A percentile compares a stretch with the other conserved stretches of the same genome.
Conservation (phyloP, 2,888 invertebrate species). For the Hypomecis punctinalis region DNA sequence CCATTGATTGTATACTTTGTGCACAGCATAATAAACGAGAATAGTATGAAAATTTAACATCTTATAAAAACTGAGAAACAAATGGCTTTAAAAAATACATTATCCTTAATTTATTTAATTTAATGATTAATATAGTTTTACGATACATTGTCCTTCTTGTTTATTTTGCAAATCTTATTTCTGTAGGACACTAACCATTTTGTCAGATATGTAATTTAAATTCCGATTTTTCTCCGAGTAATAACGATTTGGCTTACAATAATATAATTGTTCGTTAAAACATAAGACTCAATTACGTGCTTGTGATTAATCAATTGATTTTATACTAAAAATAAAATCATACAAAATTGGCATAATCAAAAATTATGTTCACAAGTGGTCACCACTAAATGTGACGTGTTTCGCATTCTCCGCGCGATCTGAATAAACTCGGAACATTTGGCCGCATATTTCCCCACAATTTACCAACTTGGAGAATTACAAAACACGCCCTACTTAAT, state of each 20-base stretch:
- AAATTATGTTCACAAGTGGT: conserved; percentile 50
- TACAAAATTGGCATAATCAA: conserved; percentile 50
- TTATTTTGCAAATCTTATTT: conserved; percentile 77
- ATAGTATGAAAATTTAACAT: conserved; percentile 76
- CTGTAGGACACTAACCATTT: conserved; percentile 85
- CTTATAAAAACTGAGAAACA: conserved; percentile 82
- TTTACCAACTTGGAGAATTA: conserved; percentile 5
- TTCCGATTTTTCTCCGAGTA: conserved; percentile 83
- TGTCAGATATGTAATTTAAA: conserved; percentile 85
- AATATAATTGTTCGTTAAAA: conserved; percentile 62
- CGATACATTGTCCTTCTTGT: conserved; percentile 82
- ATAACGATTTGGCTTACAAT: conserved; percentile 80
- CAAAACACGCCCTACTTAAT: conserved; percentile 60
- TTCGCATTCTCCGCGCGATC: conserved; percentile 32
- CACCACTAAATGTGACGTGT: conserved; percentile 50
- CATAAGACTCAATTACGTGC: conserved; percentile 61
- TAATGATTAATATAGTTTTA: conserved; percentile 81
- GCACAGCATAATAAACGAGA: conserved; percentile 79
- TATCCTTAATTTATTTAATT: conserved; percentile 82
- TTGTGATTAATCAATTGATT: conserved; percentile 47
- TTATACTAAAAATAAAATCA: conserved; percentile 41
- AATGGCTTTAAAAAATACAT: conserved; percentile 82
- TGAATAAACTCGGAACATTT: neutral
- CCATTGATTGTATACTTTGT: conserved; percentile 74
- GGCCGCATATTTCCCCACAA: neutral